phyloP scores from a whole-genome alignment of 2,797 vertebrate genomes.

The Agapornis canus region DNA sequence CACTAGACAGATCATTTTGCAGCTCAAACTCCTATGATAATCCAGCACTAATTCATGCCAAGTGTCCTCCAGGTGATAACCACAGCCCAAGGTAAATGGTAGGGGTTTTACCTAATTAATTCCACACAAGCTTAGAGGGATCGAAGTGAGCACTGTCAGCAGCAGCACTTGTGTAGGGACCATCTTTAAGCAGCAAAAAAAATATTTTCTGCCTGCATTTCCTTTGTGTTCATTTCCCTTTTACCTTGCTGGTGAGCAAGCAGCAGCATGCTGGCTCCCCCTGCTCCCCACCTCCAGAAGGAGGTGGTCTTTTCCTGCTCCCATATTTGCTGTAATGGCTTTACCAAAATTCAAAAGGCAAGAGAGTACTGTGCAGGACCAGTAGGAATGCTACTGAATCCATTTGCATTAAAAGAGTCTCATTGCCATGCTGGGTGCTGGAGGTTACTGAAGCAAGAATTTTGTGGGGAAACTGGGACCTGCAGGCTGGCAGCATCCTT shows the following conservation, averaged over 20 bases:
- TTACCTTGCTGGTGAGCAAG: neutral
- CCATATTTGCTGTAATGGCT: neutral
- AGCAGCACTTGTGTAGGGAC: neutral
- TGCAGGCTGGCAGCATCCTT: neutral
- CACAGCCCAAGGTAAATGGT: constrained; percentile 13
- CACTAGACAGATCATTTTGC: neutral
- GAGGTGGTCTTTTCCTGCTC: neutral
- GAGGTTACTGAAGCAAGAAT: neutral
- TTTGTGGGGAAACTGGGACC: neutral
- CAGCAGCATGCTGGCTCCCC: neutral
- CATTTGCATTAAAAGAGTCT: neutral
- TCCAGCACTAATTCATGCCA: neutral
- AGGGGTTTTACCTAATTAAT: constrained; percentile 36
- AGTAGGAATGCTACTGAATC: neutral
- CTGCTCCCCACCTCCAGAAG: neutral
- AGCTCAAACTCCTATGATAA: neutral
- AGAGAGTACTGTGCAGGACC: neutral
- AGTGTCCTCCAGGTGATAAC: constrained; percentile 28
- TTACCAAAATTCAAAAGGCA: constrained; percentile 7
- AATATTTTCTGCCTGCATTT: neutral
- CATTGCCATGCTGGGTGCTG: neutral
- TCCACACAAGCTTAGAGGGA: neutral
- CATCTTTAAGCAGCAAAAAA: neutral
- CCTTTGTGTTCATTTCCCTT: neutral
- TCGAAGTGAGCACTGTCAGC: neutral